Conservation (phyloP, 2,797 vertebrate genomes). For the Amphiprion clarkii region DNA sequence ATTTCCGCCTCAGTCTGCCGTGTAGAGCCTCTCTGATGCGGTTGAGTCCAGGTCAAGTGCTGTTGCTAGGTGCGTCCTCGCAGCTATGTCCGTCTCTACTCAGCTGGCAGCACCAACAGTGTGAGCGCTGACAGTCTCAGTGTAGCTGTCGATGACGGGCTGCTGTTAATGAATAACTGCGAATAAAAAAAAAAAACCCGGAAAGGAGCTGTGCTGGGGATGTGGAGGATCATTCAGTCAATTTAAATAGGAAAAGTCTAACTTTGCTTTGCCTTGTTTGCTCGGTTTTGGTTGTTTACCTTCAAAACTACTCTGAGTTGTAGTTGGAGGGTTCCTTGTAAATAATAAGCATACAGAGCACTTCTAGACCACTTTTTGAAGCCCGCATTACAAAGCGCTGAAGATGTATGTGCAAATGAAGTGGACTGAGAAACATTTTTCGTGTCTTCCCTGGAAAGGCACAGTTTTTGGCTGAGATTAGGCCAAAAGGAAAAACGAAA, state of each 20-base stretch:
- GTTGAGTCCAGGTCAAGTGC: slow-evolving; percentile 63
- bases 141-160: neutral
- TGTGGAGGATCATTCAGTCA: neutral
- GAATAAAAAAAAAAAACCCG: neutral
- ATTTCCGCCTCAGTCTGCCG: slow-evolving; percentile 29
- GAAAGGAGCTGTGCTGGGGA: neutral
- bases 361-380: no score
- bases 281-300: neutral
- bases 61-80: slow-evolving; percentile 47
- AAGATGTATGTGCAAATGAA: no score
- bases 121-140: slow-evolving; percentile 4
- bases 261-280: neutral
- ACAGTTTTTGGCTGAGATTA: no score
- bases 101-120: slow-evolving; percentile 8
- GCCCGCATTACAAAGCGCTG: no score
- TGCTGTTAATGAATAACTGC: slow-evolving; percentile 18
- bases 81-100: slow-evolving; percentile 36
- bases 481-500: neutral
- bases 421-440: no score
- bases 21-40: slow-evolving; percentile 48
- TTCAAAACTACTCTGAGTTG: neutral
- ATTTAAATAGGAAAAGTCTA: neutral
- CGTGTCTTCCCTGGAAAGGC: no score
- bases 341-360: neutral
- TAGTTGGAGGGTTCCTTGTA: neutral